Base-by-base conservation (phyloP, 2,113 vertebrate genomes). In the Poecilia latipinna region DNA sequence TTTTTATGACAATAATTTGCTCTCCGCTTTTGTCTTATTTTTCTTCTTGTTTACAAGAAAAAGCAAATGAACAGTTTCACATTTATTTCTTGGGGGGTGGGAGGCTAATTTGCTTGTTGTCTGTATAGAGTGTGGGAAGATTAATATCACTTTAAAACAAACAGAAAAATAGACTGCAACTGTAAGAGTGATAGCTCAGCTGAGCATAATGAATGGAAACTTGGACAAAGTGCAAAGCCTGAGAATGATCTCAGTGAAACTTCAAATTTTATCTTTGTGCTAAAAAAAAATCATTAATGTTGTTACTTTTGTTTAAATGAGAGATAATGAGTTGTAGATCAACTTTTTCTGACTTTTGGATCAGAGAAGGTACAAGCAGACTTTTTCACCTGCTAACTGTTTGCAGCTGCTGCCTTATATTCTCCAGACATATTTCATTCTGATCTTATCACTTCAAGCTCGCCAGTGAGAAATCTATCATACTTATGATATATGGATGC, bases 151-250 rank as follows among this genome's bases (percentile, higher is more conserved):
- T 68, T 68, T 68, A 44, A 51, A 22, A 68, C n/a, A 12, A 19
- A 19, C 4, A 44, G 28, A 19, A 5, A 68, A 22, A 68, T 10
- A 10, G 17, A 24, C 17, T 24, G 51, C 63, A 31, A 17, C 28
- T 28, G 31, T 32, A 15, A 22, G 35, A 42, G 12, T 42, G 11
- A 42, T 42, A 32, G 44, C 29, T 31, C 32, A 51, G 67, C 29
- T 24, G 8, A 51, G 65, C 26, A 29, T 48, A 37, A 37, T 65
- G 32, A 65, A 65, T n/a, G 39, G 65, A 68, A 68, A 68, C 39
- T 67, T 67, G n/a, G 65, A 67, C 65, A 15, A 19, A 8, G n/a
- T 33, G 62, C 31, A 48, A 48, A 48, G 7, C 33, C 15, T 44
- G 2, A 48, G 4, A 28, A 1, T 48, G 44, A 48, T 28, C 28